Evolutionary conservation across 2,888 invertebrate species (phyloP).

Genomic region (Aspidapion aeneum): DNA sequence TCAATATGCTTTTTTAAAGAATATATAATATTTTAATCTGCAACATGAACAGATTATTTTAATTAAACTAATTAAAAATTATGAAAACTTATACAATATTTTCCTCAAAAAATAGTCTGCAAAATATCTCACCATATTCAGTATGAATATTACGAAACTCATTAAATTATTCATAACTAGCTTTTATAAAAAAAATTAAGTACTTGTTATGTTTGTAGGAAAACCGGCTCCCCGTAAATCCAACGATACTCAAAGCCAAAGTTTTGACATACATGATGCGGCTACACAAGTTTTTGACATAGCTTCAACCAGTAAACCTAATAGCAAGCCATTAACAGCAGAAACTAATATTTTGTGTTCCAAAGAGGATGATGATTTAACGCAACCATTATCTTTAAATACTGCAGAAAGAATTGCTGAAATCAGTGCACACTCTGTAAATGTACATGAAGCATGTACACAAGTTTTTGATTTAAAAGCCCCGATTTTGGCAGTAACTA

Average conservation of each 20-base stretch:
- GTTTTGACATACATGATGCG: slow-evolving; percentile 14
- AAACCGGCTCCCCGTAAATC: background rate
- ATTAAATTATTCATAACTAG: too few relatives aligned
- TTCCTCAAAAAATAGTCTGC: too few relatives aligned
- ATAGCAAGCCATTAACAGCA: background rate
- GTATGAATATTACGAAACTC: too few relatives aligned
- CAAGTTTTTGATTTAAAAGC: background rate
- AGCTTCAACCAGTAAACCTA: background rate
- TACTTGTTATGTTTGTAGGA: too few relatives aligned
- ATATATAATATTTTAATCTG: too few relatives aligned
- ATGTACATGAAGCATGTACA: background rate
- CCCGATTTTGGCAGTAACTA: too few relatives aligned
- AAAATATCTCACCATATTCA: too few relatives aligned
- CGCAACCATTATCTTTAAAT: background rate
- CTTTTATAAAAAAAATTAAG: too few relatives aligned
- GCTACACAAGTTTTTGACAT: slow-evolving; percentile 6
- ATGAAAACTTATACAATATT: too few relatives aligned
- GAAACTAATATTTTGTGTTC: background rate
- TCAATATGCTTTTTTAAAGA: too few relatives aligned
- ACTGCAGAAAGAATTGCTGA: background rate
- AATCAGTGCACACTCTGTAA: background rate
- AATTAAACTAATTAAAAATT: too few relatives aligned
- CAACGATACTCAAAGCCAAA: background rate
- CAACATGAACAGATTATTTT: too few relatives aligned
- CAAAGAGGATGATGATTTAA: background rate